Base-by-base conservation (phyloP, 23 tunicate species). In the Styela plicata region DNA sequence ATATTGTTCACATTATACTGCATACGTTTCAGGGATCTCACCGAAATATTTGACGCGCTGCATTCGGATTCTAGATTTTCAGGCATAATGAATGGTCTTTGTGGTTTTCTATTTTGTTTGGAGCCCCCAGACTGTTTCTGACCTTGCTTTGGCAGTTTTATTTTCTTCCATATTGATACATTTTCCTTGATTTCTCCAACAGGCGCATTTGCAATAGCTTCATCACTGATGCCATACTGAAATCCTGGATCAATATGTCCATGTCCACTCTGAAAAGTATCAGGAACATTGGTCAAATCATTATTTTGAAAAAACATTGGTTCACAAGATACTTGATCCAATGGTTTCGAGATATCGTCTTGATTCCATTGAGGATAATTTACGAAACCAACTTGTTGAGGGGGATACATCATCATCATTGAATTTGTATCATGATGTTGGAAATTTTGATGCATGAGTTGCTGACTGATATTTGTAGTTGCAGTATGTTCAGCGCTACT, bases 161-260 rank as follows among this genome's bases (percentile, higher is more conserved):
- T 44, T 53, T 76, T 76, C 1, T 76, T 76, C 81, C 81, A 76
- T 35, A 76, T 26, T 44, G 81, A 44, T 13, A 76, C 33, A 33
- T 76, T 27, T 30, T 76, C 81, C 27, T 76, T 52, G 25, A 76
- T 44, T 76, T 76, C 66, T 21, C 66, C 81, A 7, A 71, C 77
- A 3, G 77, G 36, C 17, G 77, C 36, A 71, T 71, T 32, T 22
- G 18, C 36, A 17, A 71, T 71, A 3, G 77, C 77, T 27, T 71
- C 34, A 71, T 71, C 77, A 26, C 36, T 71, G 37, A 71, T 34
- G 3, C 36, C 36, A 32, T 30, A 71, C 7, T 71, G 77, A 71
- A 28, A 71, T 22, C 77, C 77, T 2, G 24, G 36, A 3, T 27
- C 36, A 19, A 28, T 34, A 24, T 23, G 24, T 18, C 27, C 73